Evolutionary conservation across 2,888 invertebrate genomes (phyloP).

Genomic region (Tinea trinotella): DNA sequence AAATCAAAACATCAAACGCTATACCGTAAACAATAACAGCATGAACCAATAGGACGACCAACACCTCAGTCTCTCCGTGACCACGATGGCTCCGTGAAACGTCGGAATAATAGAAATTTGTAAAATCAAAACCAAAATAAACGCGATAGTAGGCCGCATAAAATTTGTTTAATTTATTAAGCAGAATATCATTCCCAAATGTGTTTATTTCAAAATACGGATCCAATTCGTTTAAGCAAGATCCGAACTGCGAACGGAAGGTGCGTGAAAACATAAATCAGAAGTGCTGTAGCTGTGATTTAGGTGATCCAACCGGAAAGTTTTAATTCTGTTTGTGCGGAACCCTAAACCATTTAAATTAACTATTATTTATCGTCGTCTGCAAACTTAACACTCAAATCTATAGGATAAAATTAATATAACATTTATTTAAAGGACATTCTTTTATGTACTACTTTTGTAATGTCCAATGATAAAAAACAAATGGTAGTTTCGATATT

Average conservation of each 20-base stretch:
- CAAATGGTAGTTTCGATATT: too few species aligned
- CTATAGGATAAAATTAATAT: too few species aligned
- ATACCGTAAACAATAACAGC: too few species aligned
- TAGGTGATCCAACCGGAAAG: slow-evolving; percentile 53
- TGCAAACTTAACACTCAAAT: slow-evolving; percentile 31
- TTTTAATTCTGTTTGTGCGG: slow-evolving; percentile 58
- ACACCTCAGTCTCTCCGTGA: too few species aligned
- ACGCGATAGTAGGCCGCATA: background rate
- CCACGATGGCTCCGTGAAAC: too few species aligned
- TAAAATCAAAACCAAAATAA: background rate
- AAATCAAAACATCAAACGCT: too few species aligned
- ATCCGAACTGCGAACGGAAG: slow-evolving; percentile 30
- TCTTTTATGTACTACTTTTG: too few species aligned
- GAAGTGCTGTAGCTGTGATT: slow-evolving; percentile 39
- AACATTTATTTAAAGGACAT: too few species aligned
- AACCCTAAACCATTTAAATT: slow-evolving; percentile 47
- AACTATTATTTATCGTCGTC: slow-evolving; percentile 56
- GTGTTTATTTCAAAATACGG: background rate
- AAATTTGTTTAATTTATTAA: too few species aligned
- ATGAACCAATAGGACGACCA: too few species aligned
- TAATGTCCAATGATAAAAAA: too few species aligned
- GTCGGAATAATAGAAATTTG: background rate
- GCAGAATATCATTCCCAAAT: too few species aligned
- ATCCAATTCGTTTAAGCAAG: slow-evolving; percentile 20
- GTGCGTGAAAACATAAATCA: slow-evolving; percentile 64